Evolutionary conservation across 2,113 vertebrate species (phyloP).

Genomic region (Barnardius zonarius): DNA sequence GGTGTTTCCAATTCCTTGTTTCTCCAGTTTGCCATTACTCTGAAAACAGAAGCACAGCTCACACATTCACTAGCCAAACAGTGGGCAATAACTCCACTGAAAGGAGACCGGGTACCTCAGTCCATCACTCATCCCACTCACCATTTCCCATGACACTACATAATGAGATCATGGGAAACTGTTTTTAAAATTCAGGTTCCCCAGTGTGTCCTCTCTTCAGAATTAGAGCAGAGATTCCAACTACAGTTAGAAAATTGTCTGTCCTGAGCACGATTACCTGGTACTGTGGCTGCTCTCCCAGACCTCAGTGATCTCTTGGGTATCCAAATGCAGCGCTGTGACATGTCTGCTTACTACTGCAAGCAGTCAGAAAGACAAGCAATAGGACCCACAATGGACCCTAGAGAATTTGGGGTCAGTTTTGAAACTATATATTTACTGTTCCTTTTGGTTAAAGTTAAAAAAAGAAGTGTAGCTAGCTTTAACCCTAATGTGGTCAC

Average conservation of each 20-base stretch:
- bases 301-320: neutral
- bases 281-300: neutral
- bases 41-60: neutral
- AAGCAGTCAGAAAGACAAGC: neutral
- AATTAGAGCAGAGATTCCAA: neutral
- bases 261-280: neutral
- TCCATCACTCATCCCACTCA: neutral
- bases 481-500: neutral
- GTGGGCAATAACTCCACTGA: neutral
- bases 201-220: neutral
- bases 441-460: neutral
- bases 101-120: neutral
- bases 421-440: neutral
- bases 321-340: fast-evolving
- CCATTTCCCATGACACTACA: neutral
- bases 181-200: neutral
- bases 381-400: neutral
- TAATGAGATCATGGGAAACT: neutral
- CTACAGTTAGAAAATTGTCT: neutral
- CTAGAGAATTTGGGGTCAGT: neutral
- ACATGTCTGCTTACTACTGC: neutral
- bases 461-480: neutral
- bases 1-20: neutral
- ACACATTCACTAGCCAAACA: neutral
- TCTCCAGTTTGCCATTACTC: neutral